Evolutionary conservation across 2,113 vertebrate species (phyloP).

Genomic region (Lasiurus borealis): DNA sequence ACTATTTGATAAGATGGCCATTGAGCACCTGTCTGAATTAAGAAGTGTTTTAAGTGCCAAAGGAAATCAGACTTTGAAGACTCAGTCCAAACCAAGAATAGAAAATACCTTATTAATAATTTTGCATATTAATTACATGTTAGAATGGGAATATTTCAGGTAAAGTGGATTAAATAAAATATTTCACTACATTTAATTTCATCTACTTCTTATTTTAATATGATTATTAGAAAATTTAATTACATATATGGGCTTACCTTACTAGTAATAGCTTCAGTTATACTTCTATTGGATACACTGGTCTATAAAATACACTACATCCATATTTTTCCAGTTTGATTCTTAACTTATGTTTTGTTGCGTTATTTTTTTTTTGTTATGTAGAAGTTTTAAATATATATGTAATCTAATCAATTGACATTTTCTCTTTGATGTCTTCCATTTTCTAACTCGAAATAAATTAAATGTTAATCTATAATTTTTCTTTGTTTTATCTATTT

Average conservation of each 20-base stretch:
- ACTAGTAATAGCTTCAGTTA: neutral
- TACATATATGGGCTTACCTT: neutral
- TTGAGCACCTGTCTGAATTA: neutral
- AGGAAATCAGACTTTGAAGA: neutral
- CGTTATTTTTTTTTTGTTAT: neutral
- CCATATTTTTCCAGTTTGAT: neutral
- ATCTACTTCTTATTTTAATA: neutral
- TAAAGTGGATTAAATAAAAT: neutral
- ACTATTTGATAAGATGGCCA: neutral
- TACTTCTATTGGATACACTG: neutral
- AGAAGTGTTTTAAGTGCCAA: neutral
- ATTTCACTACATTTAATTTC: neutral
- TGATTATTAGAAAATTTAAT: neutral
- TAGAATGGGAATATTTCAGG: neutral
- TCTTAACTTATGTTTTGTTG: neutral
- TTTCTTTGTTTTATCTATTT: neutral
- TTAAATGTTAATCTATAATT: neutral
- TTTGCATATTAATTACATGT: neutral
- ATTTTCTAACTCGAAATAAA: neutral
- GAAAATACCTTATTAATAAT: neutral
- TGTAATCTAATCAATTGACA: neutral
- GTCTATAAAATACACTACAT: neutral
- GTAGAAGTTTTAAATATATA: neutral
- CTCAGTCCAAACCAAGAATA: neutral
- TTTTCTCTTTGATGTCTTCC: neutral